Evolutionary conservation across 2,888 invertebrate species (phyloP).

Genomic region (Philaethria dido): DNA sequence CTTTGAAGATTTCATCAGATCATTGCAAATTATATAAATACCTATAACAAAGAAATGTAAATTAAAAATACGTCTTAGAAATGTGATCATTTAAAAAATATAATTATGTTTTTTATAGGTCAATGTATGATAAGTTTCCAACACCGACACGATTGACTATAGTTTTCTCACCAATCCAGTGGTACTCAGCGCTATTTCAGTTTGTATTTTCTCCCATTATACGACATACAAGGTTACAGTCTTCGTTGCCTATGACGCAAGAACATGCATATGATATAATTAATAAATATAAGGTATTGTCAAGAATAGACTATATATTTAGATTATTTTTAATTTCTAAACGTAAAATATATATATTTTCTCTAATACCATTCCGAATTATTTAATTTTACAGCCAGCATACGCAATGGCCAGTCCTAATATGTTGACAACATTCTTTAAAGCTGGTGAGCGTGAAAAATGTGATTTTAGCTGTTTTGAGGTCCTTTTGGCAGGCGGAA

Average conservation of each 20-base stretch:
- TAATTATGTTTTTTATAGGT: conserved; percentile 32
- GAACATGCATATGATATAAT: conserved; percentile 55
- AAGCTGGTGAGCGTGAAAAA: conserved; percentile 51
- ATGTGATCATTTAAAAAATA: too few relatives aligned
- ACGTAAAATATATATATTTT: too few relatives aligned
- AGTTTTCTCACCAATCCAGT: conserved; percentile 58
- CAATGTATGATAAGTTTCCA: conserved; percentile 47
- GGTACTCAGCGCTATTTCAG: conserved; percentile 56
- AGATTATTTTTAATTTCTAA: too few relatives aligned
- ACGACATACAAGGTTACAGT: conserved; percentile 56
- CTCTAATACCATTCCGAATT: too few relatives aligned
- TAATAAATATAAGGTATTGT: conserved; percentile 52
- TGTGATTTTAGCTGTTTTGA: conserved; percentile 65
- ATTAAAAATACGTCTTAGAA: too few relatives aligned
- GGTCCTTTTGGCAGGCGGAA: conserved; percentile 57
- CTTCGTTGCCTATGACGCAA: conserved; percentile 48
- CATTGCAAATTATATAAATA: too few relatives aligned
- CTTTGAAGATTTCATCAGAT: too few relatives aligned
- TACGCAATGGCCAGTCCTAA: conserved; percentile 55
- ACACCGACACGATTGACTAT: conserved; percentile 53
- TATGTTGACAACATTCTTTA: conserved; percentile 56
- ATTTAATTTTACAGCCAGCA: conserved; percentile 46
- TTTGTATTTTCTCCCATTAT: conserved; percentile 53
- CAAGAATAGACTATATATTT: too few relatives aligned
- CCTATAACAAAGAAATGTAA: too few relatives aligned